Conservation (phyloP, 2,797 vertebrate species). For the Gymnodraco acuticeps region DNA sequence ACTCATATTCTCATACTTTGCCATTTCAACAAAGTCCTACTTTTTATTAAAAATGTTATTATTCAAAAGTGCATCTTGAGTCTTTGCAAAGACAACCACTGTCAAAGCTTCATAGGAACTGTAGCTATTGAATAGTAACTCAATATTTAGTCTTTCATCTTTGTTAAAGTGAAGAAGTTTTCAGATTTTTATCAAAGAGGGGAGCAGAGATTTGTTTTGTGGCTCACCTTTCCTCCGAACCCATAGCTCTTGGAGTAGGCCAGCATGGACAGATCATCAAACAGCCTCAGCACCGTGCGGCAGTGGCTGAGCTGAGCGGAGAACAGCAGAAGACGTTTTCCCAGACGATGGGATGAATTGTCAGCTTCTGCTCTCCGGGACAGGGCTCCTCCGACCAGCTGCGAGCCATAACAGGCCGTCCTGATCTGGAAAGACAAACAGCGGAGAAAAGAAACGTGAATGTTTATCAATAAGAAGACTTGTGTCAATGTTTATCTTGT, state of each 20-base stretch:
- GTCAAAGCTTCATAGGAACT: background rate
- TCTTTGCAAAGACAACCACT: background rate
- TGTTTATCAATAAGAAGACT: background rate
- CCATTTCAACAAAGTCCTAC: background rate
- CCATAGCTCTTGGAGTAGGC: constrained; percentile 89
- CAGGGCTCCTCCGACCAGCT: constrained; percentile 89
- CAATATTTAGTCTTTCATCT: background rate
- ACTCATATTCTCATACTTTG: background rate
- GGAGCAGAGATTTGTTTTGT: background rate
- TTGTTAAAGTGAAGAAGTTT: background rate
- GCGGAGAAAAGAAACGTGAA: background rate
- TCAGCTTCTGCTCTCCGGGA: constrained; percentile 61
- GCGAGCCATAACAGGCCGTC: constrained; percentile 89
- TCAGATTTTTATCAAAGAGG: background rate
- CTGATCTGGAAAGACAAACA: constrained; percentile 83
- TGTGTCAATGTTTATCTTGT: no score
- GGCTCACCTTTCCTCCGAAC: constrained; percentile 86
- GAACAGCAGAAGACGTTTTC: constrained; percentile 87
- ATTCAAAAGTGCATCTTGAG: background rate
- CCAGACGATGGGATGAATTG: constrained; percentile 70
- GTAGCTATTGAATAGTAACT: background rate
- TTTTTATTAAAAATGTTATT: background rate
- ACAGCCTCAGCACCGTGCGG: constrained; percentile 91
- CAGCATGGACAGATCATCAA: constrained; percentile 93
- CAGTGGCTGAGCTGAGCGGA: constrained; percentile 93